Percentiles rank a stretch among this genome's conserved stretches.
These are phyloP conservation scores for Oncorhynchus tshawytscha DNA, from an alignment of 2,113 vertebrate genomes.

Conservation along the genomic window DNA sequence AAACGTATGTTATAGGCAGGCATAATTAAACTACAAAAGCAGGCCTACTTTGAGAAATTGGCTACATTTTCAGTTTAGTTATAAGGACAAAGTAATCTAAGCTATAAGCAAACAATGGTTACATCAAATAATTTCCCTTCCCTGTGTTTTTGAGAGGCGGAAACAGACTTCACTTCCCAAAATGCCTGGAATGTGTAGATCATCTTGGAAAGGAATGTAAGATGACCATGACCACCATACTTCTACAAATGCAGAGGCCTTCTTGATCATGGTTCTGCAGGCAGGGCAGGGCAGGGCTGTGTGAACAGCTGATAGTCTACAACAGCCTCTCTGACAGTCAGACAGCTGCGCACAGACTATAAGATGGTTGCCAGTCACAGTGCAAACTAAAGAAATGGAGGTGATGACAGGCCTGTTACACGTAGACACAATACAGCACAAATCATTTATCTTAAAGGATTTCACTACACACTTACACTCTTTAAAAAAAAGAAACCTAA, in stretches of 20 bases:
- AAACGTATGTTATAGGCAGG: too few relatives aligned
- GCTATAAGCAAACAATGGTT: too few relatives aligned
- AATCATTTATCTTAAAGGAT: too few relatives aligned
- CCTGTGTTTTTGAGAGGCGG: background rate
- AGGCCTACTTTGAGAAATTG: too few relatives aligned
- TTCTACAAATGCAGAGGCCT: background rate
- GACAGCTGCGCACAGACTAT: slow-evolving; percentile 44
- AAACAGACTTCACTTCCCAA: background rate
- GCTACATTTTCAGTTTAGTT: too few relatives aligned
- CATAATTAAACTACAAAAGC: too few relatives aligned
- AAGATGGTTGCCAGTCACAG: slow-evolving; percentile 23
- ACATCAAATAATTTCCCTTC: background rate
- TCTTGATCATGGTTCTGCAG: background rate
- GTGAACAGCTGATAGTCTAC: slow-evolving; percentile 60
- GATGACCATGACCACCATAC: slow-evolving; percentile 15
- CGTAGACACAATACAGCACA: background rate
- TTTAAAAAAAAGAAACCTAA: too few relatives aligned
- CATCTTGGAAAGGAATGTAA: slow-evolving; percentile 45
- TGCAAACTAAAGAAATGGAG: slow-evolving; percentile 15
- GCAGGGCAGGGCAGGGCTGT: background rate
- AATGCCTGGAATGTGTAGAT: slow-evolving; percentile 53
- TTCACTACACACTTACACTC: too few relatives aligned
- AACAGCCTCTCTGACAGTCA: slow-evolving; percentile 31
- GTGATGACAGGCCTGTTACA: slow-evolving; percentile 10
- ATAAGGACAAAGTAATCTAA: too few relatives aligned